A percentile compares a stretch with the other conserved stretches of the same genome.
phyloP scores from a whole-genome alignment of 2,888 invertebrate genomes.

The Netelia inedita region DNA sequence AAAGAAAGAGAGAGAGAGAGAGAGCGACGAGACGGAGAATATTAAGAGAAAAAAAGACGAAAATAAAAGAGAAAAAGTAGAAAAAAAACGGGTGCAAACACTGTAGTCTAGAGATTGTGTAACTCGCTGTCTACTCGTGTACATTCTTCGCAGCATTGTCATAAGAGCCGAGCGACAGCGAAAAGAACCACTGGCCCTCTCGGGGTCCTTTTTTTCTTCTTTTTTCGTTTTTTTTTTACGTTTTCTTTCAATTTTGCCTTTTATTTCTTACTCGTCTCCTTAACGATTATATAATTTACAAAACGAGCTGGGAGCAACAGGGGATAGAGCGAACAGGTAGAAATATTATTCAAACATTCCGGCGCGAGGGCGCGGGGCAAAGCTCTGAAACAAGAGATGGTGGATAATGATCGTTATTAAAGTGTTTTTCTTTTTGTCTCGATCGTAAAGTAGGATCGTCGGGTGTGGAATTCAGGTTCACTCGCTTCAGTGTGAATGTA shows the following conservation, averaged over 20 bases:
- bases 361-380: slow-evolving; percentile 63
- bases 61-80: slow-evolving; percentile 2
- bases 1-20: not conserved
- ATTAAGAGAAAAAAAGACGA: slow-evolving; percentile 9
- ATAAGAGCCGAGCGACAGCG: slow-evolving; percentile 73
- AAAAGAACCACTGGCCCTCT: slow-evolving; percentile 59
- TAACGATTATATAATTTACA: slow-evolving; percentile 70
- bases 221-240: slow-evolving; percentile 17
- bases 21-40: slow-evolving; percentile 5
- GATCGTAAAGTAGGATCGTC: slow-evolving; percentile 43
- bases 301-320: slow-evolving; percentile 59
- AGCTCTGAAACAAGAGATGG: slow-evolving; percentile 2
- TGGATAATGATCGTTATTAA: slow-evolving; percentile 5
- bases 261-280: slow-evolving; percentile 16
- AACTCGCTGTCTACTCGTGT: slow-evolving; percentile 78
- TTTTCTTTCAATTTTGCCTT: slow-evolving; percentile 69
- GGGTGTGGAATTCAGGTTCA: slow-evolving; percentile 61
- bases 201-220: not conserved
- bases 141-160: slow-evolving; percentile 77
- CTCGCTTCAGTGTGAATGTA: slow-evolving; percentile 73
- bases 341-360: slow-evolving; percentile 82
- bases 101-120: slow-evolving; percentile 77
- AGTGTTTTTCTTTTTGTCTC: slow-evolving; percentile 22
- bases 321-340: slow-evolving; percentile 71
- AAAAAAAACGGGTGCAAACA: slow-evolving; percentile 60